Conservation (phyloP, 1,140 invertebrate species). For the Eufriesea mexicana region DNA sequence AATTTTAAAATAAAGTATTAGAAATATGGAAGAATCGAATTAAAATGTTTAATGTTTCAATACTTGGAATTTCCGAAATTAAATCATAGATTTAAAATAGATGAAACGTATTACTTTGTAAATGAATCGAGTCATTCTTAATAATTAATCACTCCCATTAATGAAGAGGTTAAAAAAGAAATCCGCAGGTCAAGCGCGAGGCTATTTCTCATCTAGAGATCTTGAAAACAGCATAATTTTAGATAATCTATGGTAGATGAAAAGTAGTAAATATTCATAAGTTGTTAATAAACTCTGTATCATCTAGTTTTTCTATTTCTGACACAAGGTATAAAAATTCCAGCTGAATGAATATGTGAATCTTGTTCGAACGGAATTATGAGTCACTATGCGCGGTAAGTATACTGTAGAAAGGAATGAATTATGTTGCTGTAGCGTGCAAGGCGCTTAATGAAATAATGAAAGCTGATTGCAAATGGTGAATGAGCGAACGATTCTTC, state of each 20-base stretch:
- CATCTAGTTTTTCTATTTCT: too few species aligned
- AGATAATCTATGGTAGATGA: background rate
- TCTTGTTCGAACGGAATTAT: background rate
- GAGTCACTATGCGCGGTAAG: background rate
- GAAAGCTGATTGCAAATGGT: background rate
- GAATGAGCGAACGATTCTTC: background rate
- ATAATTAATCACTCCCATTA: background rate
- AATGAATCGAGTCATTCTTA: background rate
- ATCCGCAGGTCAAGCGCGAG: background rate
- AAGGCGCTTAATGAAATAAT: background rate
- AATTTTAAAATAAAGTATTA: background rate
- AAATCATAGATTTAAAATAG: background rate
- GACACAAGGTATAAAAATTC: accelerated
- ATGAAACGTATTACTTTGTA: background rate
- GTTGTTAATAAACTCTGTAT: background rate
- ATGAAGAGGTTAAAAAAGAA: background rate
- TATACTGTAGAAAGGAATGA: background rate
- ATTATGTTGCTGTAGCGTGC: background rate
- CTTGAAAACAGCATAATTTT: background rate
- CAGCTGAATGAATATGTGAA: background rate
- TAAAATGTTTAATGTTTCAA: background rate
- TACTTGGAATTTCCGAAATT: too few species aligned
- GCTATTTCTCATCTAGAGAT: background rate
- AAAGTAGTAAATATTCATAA: background rate
- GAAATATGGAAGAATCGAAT: background rate